Base-by-base conservation (phyloP, 2,113 vertebrate species). In the Climacteris rufus region DNA sequence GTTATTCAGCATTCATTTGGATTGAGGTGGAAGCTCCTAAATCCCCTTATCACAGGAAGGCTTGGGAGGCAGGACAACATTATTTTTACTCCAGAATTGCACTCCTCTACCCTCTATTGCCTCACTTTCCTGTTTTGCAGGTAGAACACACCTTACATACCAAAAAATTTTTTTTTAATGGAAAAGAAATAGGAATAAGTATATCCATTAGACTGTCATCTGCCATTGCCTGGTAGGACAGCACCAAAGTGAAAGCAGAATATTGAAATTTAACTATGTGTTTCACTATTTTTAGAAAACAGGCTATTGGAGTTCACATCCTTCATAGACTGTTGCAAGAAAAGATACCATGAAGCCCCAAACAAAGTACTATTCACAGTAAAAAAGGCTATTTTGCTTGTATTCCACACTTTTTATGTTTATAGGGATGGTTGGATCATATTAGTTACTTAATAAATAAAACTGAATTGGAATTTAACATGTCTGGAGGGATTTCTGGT, bases 401-500 rank as follows among this genome's bases (percentile, higher is more conserved):
- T 31, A 40, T 39, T 82, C 60, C 81, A 74, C 33, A 49, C 12
- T 91, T 95, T 35, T 66, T 54, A 6, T 77, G 33, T 76, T 86
- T 64, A 75, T 50, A 63, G 13, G 47, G 57, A 68, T 53, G 35
- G 31, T 42, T 94, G 92, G 71, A 86, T 92, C 47, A 15, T 63
- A 61, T 63, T 77, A 83, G 54, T 70, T 83, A 83, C 49, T 89
- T 91, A 97, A 71, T 93, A 77, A 74, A 89, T 63, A 88, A 95
- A 90, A 54, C 74, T 77, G 70, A 65, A 15, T n/a, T 74, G 60
- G 83, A 93, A 54, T 86, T 88, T 39, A 74, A 63, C 3, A 1
- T 33, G 68, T 83, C 89, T 83, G 64, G 33, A 66, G 92, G 92
- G 90, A 94, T 83, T 97, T 96, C 54, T 94, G 47, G 69, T 79